Percentiles rank a stretch among this genome's conserved stretches.
Evolutionary conservation across 1,140 invertebrate species (phyloP).

Genomic region (Ephestia elutella): DNA sequence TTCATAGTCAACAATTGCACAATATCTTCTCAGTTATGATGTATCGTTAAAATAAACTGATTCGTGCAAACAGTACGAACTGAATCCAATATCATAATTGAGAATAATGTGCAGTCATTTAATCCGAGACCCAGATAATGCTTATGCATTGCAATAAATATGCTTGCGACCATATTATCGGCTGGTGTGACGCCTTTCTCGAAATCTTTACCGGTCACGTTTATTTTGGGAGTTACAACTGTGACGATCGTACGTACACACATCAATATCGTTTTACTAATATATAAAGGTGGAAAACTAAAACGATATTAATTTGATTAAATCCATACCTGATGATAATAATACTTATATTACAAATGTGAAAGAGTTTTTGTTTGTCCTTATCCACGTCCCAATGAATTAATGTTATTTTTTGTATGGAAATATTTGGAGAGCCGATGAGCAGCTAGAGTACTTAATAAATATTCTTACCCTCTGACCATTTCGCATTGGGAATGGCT

Average conservation of each 20-base stretch:
- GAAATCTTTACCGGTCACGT: slow-evolving; percentile 52
- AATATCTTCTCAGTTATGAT: background rate
- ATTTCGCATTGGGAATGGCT: background rate
- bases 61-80: slow-evolving; percentile 25
- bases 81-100: slow-evolving; percentile 35
- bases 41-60: background rate
- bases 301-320: too few relatives aligned
- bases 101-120: slow-evolving; percentile 42
- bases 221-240: slow-evolving; percentile 49
- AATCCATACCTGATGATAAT: too few relatives aligned
- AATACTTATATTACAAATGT: too few relatives aligned
- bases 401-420: too few relatives aligned
- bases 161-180: slow-evolving; percentile 42
- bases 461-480: background rate
- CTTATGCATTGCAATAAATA: slow-evolving; percentile 21
- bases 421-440: too few relatives aligned
- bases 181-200: slow-evolving; percentile 50
- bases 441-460: too few relatives aligned
- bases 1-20: background rate
- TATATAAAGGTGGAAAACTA: background rate
- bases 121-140: slow-evolving; percentile 36
- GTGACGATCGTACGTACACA: slow-evolving; percentile 1
- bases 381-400: too few relatives aligned
- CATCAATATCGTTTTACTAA: background rate
- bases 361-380: too few relatives aligned